A percentile compares a stretch with the other conserved stretches of the same genome.
Conservation (phyloP, 2,113 vertebrate species). For the Onychostruthus taczanowskii region DNA sequence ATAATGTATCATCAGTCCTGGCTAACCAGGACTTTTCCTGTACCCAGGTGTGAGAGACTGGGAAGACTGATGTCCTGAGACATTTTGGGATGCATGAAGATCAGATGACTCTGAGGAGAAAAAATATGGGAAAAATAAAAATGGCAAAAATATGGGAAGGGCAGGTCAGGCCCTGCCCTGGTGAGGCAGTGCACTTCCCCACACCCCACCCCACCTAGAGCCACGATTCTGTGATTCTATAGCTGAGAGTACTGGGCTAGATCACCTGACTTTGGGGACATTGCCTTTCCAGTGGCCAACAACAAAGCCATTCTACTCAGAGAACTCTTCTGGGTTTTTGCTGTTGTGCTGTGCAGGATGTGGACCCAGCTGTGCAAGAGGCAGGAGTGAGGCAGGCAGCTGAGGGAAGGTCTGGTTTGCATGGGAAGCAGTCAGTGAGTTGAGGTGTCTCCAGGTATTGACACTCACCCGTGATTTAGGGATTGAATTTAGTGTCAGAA, state of each 20-base stretch:
- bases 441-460: not conserved
- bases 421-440: not conserved
- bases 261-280: not conserved
- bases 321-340: not conserved
- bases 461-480: not conserved
- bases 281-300: not conserved
- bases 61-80: not conserved
- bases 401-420: not conserved
- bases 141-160: not conserved
- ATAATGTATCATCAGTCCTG: not conserved
- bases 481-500: not conserved
- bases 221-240: not conserved
- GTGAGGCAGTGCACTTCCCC: not conserved
- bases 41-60: not conserved
- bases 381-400: not conserved
- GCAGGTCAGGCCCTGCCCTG: too few relatives aligned
- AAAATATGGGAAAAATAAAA: not conserved
- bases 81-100: not conserved
- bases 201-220: rapidly evolving
- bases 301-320: not conserved
- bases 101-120: not conserved
- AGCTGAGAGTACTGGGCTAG: not conserved
- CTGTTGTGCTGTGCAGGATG: not conserved
- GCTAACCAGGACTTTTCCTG: not conserved
- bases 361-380: not conserved